These are phyloP conservation scores for Papilio polytes DNA, from an alignment of 1,140 invertebrate species.

Conservation along the genomic window DNA sequence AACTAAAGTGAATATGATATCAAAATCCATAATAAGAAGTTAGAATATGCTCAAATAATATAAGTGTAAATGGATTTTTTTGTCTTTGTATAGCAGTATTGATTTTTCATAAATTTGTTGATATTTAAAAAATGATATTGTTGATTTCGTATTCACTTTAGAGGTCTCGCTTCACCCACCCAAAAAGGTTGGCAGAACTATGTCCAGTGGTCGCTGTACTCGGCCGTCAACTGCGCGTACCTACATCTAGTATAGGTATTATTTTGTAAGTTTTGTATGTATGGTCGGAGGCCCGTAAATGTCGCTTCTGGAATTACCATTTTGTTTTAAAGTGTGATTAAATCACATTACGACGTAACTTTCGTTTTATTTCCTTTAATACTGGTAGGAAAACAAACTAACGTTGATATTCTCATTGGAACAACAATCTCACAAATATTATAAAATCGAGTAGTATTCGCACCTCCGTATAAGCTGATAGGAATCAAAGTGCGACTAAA, in stretches of 20 bases:
- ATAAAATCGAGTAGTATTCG: no score
- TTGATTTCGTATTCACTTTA: background rate
- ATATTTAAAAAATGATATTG: background rate
- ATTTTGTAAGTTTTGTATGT: conserved; percentile 68
- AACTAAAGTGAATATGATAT: conserved; percentile 4
- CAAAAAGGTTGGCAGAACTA: background rate
- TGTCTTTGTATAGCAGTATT: background rate
- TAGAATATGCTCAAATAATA: background rate
- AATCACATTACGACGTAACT: conserved; percentile 65
- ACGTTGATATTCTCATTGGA: background rate
- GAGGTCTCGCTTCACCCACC: background rate
- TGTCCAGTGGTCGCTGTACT: background rate
- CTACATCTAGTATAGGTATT: conserved; percentile 48
- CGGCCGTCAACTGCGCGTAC: conserved; percentile 29
- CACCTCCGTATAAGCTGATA: no score
- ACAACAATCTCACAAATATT: no score
- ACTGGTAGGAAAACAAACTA: background rate
- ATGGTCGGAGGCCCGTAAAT: conserved; percentile 43
- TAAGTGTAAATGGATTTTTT: background rate
- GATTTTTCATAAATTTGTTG: background rate
- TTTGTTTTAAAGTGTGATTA: conserved; percentile 76
- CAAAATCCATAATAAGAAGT: background rate
- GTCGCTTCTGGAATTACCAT: conserved; percentile 54
- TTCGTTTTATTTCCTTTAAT: conserved; percentile 48
- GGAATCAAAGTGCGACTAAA: no score